Base-by-base conservation (phyloP, 2,888 invertebrate genomes). In the Aquatica leii region DNA sequence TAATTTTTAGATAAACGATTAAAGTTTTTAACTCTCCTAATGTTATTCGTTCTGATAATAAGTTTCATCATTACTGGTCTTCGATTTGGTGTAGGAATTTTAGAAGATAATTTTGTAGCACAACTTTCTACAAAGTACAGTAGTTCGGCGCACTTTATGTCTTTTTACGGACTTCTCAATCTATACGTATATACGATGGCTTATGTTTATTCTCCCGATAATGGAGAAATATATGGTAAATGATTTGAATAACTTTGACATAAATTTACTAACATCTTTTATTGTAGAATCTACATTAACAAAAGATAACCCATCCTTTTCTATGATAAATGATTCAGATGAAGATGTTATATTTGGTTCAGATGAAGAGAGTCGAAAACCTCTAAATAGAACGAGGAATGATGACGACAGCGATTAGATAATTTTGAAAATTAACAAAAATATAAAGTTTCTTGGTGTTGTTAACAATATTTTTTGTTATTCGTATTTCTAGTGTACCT, bases 241-340 rank as follows among this genome's bases (percentile, higher is more conserved):
- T 48, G 9, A 5, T 48, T 48, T 20, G 1, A 46, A 9, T 11
- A 18, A 46, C 1, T 50, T 1, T 18, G 1, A 48, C 24, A 24
- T 4, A 2, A 48, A 18, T 3, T 11, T 21, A 20, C 8, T 5
- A 17, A 9, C 1, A 48, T 48, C 18, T 34, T 15, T 3, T 20
- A 35, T 54, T 59, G 15, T 85, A 93, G 97, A 97, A 82, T 88
- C 93, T 52, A 88, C 93, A 52, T 94, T 98, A 72, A 94, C 95
- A 54, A 97, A 97, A 84, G 98, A 98, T 84, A 97, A 98, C 84
- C 97, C 98, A 50, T 93, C 97, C 9, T 94, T 98, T 82, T 97
- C 97, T 17, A 98, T 98, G 97, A 91, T 98, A 74, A 98, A 98
- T 82, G 98, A 98, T 78, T 97, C 97, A 0, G 98, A 98, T 78